Evolutionary conservation across 2,888 invertebrate species (phyloP), one percentile per base, ranked within the genome.

Genomic region (Acanthosepion pharaonis): DNA sequence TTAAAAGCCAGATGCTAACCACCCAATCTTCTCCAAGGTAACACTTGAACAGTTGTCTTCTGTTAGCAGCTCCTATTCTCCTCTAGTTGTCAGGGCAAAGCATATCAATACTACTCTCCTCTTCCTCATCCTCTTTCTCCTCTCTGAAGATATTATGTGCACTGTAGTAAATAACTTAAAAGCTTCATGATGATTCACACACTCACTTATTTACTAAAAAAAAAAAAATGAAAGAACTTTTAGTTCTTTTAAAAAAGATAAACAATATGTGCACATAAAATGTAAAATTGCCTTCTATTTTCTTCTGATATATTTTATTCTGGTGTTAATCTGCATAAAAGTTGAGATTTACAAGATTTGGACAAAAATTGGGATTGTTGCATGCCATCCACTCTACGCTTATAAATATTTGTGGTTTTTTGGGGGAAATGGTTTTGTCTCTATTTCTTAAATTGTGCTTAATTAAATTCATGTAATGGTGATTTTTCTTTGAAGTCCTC

Each of bases 261-360:
- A n/a, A 78, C 2, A 11, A n/a, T 15, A n/a, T 78, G 78, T 78
- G 78, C 78, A 78, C 78, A 78, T n/a, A n/a, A 42, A 78, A 78
- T 33, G 11, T 78, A 15, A n/a, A 8, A 33, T 33, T n/a, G 5
- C n/a, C 15, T 64, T 64, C 25, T n/a, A n/a, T 28, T 78, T 78
- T n/a, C 15, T 78, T 33, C 33, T 15, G 4, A 11, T 2, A 78
- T 78, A 78, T 33, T 42, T 23, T 59, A 20, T 78, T n/a, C 78
- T 78, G 78, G 78, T 78, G 78, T 78, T 78, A n/a, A 78, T 78
- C 78, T 78, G 59, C 23, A 33, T 78, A 78, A 78, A 78, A 78
- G 0, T 23, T 51, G 51, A 8, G 15, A 51, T 42, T 42, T n/a
- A 78, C 15, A 11, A 33, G 78, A n/a, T 78, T 78, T 78, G 78